Conservation (phyloP, 2,888 invertebrate species). For the Oligia strigilis region DNA sequence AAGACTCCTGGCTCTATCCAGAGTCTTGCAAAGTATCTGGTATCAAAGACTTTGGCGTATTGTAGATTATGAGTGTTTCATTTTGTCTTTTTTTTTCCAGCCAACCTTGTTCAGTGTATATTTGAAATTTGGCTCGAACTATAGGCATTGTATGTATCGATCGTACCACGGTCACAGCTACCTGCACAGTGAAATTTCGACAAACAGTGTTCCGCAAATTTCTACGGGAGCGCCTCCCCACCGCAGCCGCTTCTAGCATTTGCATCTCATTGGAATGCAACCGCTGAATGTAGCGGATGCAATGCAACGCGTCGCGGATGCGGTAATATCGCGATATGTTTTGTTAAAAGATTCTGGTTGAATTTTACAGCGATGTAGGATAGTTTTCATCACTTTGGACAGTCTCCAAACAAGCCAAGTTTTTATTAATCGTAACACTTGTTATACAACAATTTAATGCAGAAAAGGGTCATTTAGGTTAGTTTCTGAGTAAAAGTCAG, state of each 20-base stretch:
- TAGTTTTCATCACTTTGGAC: neutral
- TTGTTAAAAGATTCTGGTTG: neutral
- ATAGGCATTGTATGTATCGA: conserved; percentile 45
- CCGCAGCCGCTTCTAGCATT: conserved; percentile 81
- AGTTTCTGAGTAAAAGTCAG: neutral
- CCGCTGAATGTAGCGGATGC: conserved; percentile 60
- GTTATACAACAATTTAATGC: neutral
- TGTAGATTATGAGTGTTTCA: too few species aligned
- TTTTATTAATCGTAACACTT: neutral
- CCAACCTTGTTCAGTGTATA: neutral
- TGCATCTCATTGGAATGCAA: conserved; percentile 86
- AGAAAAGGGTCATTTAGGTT: neutral
- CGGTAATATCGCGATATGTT: conserved; percentile 57
- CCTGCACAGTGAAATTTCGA: conserved; percentile 68
- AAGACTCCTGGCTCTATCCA: neutral
- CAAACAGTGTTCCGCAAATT: conserved; percentile 69
- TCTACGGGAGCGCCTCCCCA: conserved; percentile 67
- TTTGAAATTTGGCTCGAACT: conserved; percentile 5
- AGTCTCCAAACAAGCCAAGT: neutral
- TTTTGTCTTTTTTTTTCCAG: too few species aligned
- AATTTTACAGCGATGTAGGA: neutral
- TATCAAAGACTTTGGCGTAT: too few species aligned
- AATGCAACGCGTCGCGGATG: conserved; percentile 58
- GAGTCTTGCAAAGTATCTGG: neutral
- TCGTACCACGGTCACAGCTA: conserved; percentile 53